Base-by-base conservation (phyloP, 2,888 invertebrate genomes). In the Plebejus argus region DNA sequence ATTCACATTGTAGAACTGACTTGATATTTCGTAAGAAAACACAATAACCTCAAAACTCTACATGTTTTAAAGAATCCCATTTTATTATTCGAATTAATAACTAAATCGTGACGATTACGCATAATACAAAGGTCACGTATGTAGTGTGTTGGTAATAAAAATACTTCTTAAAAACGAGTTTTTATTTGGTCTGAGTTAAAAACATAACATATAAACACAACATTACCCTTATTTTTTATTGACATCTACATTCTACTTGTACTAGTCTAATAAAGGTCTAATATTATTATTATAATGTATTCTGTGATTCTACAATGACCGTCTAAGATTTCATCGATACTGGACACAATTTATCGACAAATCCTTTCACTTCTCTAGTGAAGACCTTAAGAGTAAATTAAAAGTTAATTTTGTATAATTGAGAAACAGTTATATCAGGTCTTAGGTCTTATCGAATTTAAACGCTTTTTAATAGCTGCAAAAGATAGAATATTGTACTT, bases 41-140 rank as follows among this genome's bases (percentile, higher is more conserved):
- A 28, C 66, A 66, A 33, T 66, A 33, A 18, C 66, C 66, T 66
- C 66, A 66, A 28, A 28, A 66, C 28, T 15, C 66, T 33, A 66
- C 66, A 33, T 66, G 28, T 66, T 66, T 66, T 15, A 18, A 66
- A 23, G 15, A 33, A 66, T 28, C 28, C 28, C 66, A 66, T 66
- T 66, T 66, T 66, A 66, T 66, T 66, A 61, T 12, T 23, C 12
- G 15, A 66, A n/a, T n/a, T n/a, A 66, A 66, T 66, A 53, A 53
- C 1, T 18, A 66, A 66, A 66, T 66, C 66, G 66, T 66, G 66
- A 66, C 28, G 66, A 66, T 66, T 66, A 33, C 66, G 66, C 15
- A 15, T 28, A 66, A 66, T 33, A 28, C 15, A 66, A 66, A 66
- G 66, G 66, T 66, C 66, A 66, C 33, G 66, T 66, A 10, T n/a